These are phyloP conservation scores for Anarrhichthys ocellatus DNA, from an alignment of 2,113 vertebrate species.

Conservation along the genomic window DNA sequence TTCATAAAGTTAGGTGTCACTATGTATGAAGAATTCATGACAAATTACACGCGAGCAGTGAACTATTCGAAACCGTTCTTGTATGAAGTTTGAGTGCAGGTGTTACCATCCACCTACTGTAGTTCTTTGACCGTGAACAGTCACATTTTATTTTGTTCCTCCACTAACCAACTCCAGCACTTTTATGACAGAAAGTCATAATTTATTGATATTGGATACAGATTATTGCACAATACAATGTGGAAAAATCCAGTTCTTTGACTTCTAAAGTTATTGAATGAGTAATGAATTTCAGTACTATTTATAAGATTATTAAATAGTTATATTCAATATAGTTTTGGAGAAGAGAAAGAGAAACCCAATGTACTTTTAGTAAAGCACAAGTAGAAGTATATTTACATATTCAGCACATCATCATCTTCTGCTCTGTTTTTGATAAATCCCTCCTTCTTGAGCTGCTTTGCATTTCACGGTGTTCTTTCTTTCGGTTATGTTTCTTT, in stretches of 20 bases:
- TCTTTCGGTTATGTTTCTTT: background rate
- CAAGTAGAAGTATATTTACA: background rate
- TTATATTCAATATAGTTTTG: background rate
- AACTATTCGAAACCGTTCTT: slow-evolving; percentile 25
- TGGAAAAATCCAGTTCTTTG: too few species aligned
- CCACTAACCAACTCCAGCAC: background rate
- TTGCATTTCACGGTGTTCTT: background rate
- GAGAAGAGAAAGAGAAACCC: too few species aligned
- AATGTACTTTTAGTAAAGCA: too few species aligned
- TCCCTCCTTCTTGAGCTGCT: background rate
- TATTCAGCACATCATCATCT: background rate
- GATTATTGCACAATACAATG: background rate
- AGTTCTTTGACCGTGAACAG: background rate
- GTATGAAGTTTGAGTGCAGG: slow-evolving; percentile 7
- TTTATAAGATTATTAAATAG: background rate
- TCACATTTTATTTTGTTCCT: slow-evolving; percentile 5
- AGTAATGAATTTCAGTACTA: background rate
- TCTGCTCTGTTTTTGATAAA: background rate
- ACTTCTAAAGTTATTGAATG: background rate
- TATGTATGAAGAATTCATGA: slow-evolving; percentile 12
- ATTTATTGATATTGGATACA: background rate
- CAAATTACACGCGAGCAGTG: slow-evolving; percentile 27
- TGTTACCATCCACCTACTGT: background rate
- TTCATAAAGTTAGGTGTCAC: slow-evolving; percentile 14
- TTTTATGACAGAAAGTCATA: background rate